Conservation (phyloP, 2,113 vertebrate genomes). For the Oenanthe oenanthe region DNA sequence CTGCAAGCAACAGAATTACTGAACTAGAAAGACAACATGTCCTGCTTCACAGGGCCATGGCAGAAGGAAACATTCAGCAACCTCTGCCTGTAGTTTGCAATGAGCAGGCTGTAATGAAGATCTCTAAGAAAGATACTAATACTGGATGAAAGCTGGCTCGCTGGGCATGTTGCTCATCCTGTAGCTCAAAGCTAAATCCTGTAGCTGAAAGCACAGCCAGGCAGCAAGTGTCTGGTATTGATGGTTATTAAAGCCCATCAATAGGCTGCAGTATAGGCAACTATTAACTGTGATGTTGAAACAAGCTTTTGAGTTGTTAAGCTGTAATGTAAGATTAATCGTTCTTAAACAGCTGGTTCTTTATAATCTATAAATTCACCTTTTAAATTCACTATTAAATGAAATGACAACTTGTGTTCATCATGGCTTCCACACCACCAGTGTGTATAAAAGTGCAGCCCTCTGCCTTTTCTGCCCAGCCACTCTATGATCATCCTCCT, state of each 20-base stretch:
- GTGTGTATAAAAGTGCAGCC: background rate
- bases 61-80: background rate
- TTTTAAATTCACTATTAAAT: background rate
- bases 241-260: background rate
- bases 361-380: background rate
- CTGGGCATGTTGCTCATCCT: background rate
- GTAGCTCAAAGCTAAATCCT: background rate
- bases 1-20: background rate
- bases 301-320: background rate
- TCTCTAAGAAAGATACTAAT: background rate
- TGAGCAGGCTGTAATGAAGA: background rate
- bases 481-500: accelerated
- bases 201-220: background rate
- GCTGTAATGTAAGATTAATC: background rate
- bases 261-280: background rate
- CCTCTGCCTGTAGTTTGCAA: background rate
- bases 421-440: accelerated
- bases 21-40: background rate
- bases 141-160: background rate
- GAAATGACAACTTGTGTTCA: background rate
- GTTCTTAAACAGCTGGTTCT: background rate
- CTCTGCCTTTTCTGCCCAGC: background rate
- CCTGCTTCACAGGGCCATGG: background rate
- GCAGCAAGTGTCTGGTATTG: accelerated
- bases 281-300: background rate